Evolutionary conservation across 2,113 vertebrate genomes (phyloP).

Genomic region (Chionodraco myersi): DNA sequence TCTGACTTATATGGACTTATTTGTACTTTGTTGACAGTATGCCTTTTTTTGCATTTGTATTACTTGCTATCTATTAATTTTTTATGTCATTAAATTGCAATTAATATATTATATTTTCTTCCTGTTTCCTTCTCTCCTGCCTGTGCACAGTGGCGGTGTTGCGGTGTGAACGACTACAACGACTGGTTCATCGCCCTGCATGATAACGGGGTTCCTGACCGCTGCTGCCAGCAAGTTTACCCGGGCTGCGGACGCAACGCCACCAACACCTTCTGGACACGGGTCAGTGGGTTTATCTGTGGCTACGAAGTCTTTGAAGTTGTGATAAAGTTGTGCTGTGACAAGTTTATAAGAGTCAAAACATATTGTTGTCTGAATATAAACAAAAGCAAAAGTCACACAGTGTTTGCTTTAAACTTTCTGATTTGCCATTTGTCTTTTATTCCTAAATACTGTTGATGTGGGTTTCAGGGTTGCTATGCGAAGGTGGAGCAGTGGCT

Average conservation of each 20-base stretch:
- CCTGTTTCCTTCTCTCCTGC: background rate
- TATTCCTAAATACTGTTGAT: background rate
- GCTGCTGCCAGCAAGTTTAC: slow-evolving; percentile 91
- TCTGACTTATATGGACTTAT: no score
- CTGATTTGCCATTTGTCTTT: background rate
- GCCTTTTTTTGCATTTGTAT: no score
- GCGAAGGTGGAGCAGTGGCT: slow-evolving; percentile 94
- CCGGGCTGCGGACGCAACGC: slow-evolving; percentile 90
- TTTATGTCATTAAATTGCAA: background rate
- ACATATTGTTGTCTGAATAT: background rate
- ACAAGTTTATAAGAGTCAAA: no score
- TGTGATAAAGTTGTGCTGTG: no score
- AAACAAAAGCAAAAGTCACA: background rate
- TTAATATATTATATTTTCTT: no score
- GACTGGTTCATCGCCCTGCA: slow-evolving; percentile 93
- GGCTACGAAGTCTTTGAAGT: no score
- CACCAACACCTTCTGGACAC: slow-evolving; percentile 89
- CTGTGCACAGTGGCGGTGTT: slow-evolving; percentile 90
- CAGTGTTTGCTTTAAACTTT: background rate
- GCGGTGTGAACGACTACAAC: slow-evolving; percentile 89
- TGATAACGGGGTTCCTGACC: slow-evolving; percentile 91
- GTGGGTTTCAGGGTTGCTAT: slow-evolving; percentile 91
- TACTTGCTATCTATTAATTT: no score
- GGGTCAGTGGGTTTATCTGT: slow-evolving; percentile 76
- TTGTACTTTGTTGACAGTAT: no score